Conservation (phyloP, 1,140 invertebrate genomes). For the Ylistrum balloti region DNA sequence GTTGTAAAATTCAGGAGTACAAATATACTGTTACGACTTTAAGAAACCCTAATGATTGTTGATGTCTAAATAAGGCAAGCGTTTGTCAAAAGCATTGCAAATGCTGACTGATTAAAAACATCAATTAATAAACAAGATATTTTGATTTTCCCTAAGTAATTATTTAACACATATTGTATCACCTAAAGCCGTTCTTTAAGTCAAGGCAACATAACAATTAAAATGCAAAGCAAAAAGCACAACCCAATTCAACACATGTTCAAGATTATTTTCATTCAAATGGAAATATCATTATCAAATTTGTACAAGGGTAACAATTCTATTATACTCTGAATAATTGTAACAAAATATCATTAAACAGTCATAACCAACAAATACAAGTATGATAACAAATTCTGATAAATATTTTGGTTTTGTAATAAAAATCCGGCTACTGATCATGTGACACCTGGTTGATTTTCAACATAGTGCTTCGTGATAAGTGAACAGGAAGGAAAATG, state of each 20-base stretch:
- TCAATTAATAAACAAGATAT: neutral
- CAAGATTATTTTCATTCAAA: neutral
- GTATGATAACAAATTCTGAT: neutral
- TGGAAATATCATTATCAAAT: neutral
- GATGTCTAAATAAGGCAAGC: neutral
- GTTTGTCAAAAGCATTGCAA: neutral
- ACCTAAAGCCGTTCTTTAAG: neutral
- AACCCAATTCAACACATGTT: neutral
- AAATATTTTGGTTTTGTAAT: conserved; percentile 17
- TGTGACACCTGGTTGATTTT: too few species aligned
- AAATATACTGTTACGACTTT: too few species aligned
- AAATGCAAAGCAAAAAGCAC: neutral
- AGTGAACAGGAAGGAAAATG: too few species aligned
- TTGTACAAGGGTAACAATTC: neutral
- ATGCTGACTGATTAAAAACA: neutral
- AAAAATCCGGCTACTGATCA: neutral
- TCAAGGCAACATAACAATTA: neutral
- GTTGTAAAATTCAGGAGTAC: too few species aligned
- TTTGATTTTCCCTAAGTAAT: neutral
- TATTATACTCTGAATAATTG: conserved; percentile 19
- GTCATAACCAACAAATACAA: conserved; percentile 5
- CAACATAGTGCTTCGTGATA: too few species aligned
- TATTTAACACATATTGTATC: neutral
- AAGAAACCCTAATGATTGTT: too few species aligned
- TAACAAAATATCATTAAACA: neutral